A percentile compares a stretch with the other conserved stretches of the same genome.
Evolutionary conservation across 37 sponge, comb jelly and placozoan species (phyloP).

Genomic region (Amphimedon queenslandica): DNA sequence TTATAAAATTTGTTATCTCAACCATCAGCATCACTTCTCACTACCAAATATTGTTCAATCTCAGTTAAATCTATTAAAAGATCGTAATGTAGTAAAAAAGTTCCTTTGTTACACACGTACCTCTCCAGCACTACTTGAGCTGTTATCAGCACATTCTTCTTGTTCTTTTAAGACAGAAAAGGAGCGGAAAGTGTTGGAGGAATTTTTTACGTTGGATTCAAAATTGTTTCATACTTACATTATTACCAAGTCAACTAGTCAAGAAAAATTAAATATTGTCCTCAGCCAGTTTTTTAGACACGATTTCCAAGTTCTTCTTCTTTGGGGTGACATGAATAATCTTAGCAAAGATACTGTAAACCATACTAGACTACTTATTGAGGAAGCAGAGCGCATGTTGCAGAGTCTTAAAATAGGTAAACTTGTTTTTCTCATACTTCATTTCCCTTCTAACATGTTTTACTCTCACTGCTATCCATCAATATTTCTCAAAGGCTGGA

Average conservation of each 20-base stretch:
- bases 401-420: constrained; percentile 2
- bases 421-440: constrained; percentile 63
- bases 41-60: too few relatives aligned
- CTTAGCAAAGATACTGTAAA: constrained; percentile 26
- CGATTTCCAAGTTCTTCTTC: not conserved
- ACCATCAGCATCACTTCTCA: constrained; percentile 8
- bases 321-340: not conserved
- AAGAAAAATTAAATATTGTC: too few relatives aligned
- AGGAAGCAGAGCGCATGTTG: constrained; percentile 28
- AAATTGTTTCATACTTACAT: not conserved
- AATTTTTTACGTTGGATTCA: not conserved
- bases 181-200: too few relatives aligned
- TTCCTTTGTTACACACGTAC: too few relatives aligned
- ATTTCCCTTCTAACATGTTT: constrained; percentile 51
- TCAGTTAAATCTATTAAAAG: too few relatives aligned
- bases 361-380: constrained; percentile 58
- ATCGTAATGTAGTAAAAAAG: too few relatives aligned
- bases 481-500: constrained; percentile 68
- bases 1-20: constrained; percentile 22
- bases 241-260: not conserved
- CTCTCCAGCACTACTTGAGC: too few relatives aligned
- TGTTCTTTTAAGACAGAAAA: too few relatives aligned
- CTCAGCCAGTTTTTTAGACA: too few relatives aligned
- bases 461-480: constrained; percentile 60
- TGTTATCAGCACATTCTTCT: too few relatives aligned